phyloP scores from a whole-genome alignment of 2,113 vertebrate species.

The Pogonocichla stellata region DNA sequence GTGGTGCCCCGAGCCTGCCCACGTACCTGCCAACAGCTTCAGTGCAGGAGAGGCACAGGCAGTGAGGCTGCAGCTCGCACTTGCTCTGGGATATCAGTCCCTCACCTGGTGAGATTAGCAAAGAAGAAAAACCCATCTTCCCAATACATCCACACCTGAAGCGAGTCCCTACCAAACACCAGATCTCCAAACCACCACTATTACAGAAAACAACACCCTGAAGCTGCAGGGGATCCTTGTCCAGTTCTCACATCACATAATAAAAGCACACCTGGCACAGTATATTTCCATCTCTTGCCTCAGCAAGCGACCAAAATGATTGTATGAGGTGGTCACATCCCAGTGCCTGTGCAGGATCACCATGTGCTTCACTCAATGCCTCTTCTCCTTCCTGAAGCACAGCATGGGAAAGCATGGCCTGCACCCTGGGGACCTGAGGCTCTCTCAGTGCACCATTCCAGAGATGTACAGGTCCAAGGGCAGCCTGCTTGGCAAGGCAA shows the following conservation, averaged over 20 bases:
- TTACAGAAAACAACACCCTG: not conserved
- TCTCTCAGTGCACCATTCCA: not conserved
- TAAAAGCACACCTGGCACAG: not conserved
- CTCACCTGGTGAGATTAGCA: not conserved
- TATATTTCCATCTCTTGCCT: not conserved
- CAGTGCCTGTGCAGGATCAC: not conserved
- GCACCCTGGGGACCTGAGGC: not conserved
- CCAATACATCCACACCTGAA: not conserved
- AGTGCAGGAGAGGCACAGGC: not conserved
- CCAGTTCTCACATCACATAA: not conserved
- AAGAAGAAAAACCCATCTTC: not conserved
- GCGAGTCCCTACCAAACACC: not conserved
- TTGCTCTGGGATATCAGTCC: not conserved
- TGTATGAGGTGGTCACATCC: not conserved
- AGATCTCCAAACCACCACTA: not conserved
- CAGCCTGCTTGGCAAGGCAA: not conserved
- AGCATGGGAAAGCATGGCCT: not conserved
- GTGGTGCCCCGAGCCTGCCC: not conserved
- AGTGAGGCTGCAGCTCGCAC: not conserved
- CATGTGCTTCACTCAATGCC: not conserved
- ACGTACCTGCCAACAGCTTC: fast-evolving
- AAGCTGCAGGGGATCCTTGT: not conserved
- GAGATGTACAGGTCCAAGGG: not conserved
- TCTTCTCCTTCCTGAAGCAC: not conserved
- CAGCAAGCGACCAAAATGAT: not conserved